Evolutionary conservation across 2,888 invertebrate species (phyloP), one percentile per base, ranked within the genome.

Genomic region (Chaitophorus viminalis): DNA sequence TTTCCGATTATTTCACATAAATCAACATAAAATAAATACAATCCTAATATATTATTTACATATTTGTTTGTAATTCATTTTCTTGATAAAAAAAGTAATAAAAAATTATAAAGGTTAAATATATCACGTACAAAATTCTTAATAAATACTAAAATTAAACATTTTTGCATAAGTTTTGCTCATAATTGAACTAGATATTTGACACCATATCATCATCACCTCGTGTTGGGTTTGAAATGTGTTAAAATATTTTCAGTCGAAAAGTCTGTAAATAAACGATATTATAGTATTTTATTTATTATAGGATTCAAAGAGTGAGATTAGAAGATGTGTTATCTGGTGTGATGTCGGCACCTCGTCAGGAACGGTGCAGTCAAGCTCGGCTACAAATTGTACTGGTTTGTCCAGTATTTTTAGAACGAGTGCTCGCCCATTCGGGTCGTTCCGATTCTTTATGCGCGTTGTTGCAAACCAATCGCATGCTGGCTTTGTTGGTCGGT

Each of bases 311-410:
- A 90, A 94, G 95, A 90, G 92, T 96, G 83, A 94, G 94, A 89
- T 93, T 95, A 79, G 96, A 96, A 91, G 96, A 96, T 90, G 92
- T 93, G 11, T 84, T 90, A 52, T 89, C 89, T 33, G 90, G 90
- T 21, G 88, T 89, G 84, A 89, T 89, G 88, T 90, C 89, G 17
- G 75, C 89, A 68, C 79, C 91, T 93, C 91, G 93, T 90, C 93
- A 93, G 31, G 93, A 94, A 14, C 93, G 93, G 90, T 91, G 94
- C 17, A 91, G 93, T 17, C 93, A 93, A 89, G 95, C 96, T 0
- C 95, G 95, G 89, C 92, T 97, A 72, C 96, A 96, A 91, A 94
- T 97, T 89, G 93, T 97, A 76, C 95, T 97, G 31, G 91, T 97
- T 76, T 97, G 96, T 90, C 96, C 96, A 0, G 93, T 94, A 83